These are phyloP conservation scores for Drosophila lowei DNA, from an alignment of 1,140 invertebrate species.

Conservation along the genomic window DNA sequence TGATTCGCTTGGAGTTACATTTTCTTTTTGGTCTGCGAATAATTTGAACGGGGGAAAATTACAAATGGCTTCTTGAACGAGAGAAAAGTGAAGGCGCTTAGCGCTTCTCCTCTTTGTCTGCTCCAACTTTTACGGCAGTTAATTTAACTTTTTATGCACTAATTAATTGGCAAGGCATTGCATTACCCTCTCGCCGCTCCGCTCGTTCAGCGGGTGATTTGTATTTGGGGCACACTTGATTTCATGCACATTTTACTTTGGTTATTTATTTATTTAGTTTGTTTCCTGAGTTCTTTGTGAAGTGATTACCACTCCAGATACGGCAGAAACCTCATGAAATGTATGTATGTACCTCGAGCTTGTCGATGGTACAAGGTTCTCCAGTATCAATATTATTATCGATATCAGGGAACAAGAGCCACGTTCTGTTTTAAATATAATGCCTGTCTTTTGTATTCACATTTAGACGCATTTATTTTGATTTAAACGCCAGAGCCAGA, in stretches of 20 bases:
- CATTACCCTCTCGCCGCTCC: slow-evolving; percentile 28
- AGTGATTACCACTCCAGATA: slow-evolving; percentile 29
- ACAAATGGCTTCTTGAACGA: slow-evolving; percentile 28
- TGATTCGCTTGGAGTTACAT: slow-evolving; percentile 53
- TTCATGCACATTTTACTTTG: slow-evolving; percentile 2
- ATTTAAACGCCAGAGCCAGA: slow-evolving; percentile 49
- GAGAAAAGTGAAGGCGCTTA: slow-evolving; percentile 69
- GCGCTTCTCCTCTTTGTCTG: slow-evolving; percentile 8
- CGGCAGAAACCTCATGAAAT: slow-evolving; percentile 3
- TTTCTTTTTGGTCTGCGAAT: slow-evolving; percentile 40
- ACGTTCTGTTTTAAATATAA: slow-evolving; percentile 19
- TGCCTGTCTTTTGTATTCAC: slow-evolving; percentile 62
- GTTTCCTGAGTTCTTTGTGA: slow-evolving; percentile 73
- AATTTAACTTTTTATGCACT: slow-evolving; percentile 82
- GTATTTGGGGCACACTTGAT: slow-evolving; percentile 21
- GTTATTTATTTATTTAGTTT: slow-evolving; percentile 49
- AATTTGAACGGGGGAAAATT: slow-evolving; percentile 24
- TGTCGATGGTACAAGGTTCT: neutral
- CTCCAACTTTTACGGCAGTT: slow-evolving; percentile 52
- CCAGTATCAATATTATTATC: neutral
- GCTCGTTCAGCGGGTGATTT: neutral
- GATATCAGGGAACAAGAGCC: neutral
- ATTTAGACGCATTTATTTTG: slow-evolving; percentile 73
- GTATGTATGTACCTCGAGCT: slow-evolving; percentile 1
- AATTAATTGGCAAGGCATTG: slow-evolving; percentile 73